A percentile compares a stretch with the other conserved stretches of the same genome.
Conservation (phyloP, 2,113 vertebrate genomes). For the Alosa alosa region DNA sequence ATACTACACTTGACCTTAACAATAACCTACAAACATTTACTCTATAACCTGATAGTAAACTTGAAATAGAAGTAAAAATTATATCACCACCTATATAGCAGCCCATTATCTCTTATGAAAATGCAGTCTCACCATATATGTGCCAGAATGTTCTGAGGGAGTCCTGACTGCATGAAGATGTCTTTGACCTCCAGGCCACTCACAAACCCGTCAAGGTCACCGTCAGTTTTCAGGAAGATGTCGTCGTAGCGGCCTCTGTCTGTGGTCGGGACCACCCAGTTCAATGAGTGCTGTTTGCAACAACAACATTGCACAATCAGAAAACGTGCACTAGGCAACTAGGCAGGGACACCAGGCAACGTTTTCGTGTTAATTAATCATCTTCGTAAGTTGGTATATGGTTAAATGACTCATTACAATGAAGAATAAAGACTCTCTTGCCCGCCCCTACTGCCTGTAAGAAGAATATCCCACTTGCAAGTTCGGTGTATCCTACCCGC, state of each 20-base stretch:
- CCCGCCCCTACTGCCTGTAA: too few relatives aligned
- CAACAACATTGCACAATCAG: not conserved
- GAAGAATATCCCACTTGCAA: too few relatives aligned
- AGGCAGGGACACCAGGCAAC: too few relatives aligned
- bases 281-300: slow-evolving; percentile 72
- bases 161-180: slow-evolving; percentile 96
- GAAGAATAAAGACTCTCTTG: too few relatives aligned
- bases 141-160: slow-evolving; percentile 87
- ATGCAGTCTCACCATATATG: slow-evolving; percentile 86
- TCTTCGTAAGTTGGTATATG: too few relatives aligned
- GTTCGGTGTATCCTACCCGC: too few relatives aligned
- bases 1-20: too few relatives aligned
- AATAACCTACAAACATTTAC: too few relatives aligned
- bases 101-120: not conserved
- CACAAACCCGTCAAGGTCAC: slow-evolving; percentile 92
- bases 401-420: too few relatives aligned
- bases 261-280: slow-evolving; percentile 86
- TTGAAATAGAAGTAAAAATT: not conserved
- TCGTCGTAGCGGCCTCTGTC: slow-evolving; percentile 91
- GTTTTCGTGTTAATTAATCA: too few relatives aligned
- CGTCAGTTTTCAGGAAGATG: slow-evolving; percentile 93
- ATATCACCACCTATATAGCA: not conserved
- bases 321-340: not conserved
- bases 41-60: not conserved
- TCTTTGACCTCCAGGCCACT: slow-evolving; percentile 96